These are phyloP conservation scores for Bombycilla garrulus DNA, from an alignment of 2,113 vertebrate species.

Conservation along the genomic window DNA sequence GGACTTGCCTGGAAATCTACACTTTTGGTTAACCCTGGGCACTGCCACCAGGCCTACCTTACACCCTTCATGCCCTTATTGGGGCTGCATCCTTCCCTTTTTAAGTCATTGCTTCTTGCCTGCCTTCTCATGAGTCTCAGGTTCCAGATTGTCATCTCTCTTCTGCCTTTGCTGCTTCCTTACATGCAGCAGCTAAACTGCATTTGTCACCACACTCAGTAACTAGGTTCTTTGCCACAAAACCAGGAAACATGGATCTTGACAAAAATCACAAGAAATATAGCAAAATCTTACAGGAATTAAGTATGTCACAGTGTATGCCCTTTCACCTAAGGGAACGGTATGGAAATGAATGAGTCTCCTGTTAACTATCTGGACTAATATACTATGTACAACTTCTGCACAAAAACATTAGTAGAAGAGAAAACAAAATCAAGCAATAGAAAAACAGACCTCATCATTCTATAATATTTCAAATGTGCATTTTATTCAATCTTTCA, in stretches of 20 bases:
- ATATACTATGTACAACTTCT: background rate
- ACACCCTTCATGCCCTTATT: background rate
- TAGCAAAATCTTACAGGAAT: background rate
- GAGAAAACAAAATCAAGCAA: background rate
- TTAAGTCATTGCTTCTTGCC: background rate
- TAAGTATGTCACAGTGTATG: background rate
- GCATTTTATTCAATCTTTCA: background rate
- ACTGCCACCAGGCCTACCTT: background rate
- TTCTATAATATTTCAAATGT: background rate
- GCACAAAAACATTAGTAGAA: background rate
- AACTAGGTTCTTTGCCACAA: background rate
- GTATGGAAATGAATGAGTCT: background rate
- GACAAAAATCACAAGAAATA: background rate
- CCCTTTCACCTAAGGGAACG: background rate
- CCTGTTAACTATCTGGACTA: background rate
- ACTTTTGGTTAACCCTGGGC: background rate
- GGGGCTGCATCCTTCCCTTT: background rate
- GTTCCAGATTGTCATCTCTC: background rate
- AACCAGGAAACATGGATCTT: background rate
- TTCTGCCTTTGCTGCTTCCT: background rate
- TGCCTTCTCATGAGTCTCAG: background rate
- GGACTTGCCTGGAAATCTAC: background rate
- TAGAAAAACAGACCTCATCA: background rate
- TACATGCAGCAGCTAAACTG: background rate
- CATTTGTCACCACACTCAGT: background rate